Evolutionary conservation across 2,888 invertebrate species (phyloP), one percentile per base, ranked within the genome.

Genomic region (Myopa testacea): DNA sequence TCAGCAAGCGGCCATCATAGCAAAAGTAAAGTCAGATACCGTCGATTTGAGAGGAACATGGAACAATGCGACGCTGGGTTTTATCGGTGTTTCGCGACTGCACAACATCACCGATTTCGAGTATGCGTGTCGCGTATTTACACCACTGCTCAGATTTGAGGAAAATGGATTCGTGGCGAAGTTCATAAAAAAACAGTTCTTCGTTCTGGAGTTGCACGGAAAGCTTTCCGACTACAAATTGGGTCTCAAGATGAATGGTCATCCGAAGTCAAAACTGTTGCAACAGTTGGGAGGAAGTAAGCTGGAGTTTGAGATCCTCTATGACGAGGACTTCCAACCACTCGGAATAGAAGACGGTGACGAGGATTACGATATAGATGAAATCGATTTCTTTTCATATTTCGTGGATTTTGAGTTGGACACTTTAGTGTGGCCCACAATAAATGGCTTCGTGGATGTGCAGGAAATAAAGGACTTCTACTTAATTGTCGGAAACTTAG

Each of bases 111-210:
- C 92, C 14, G 93, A 95, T 88, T 95, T 96, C 81, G 93, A 95
- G 80, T 95, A 95, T 87, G 92, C 94, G 0, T 95, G 94, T 87
- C 92, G 93, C 82, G 88, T 95, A 62, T 95, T 93, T 85, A 95
- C 95, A 0, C 96, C 96, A 0, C 87, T 96, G n/a, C 92, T 93
- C 83, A 93, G 93, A 5, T 93, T 95, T 81, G 93, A 95, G 84
- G 93, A 95, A 85, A 95, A 94, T 83, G 95, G 95, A 0, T 90
- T 94, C 10, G 93, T 95, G 0, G 91, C 93, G 0, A 95, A 95
- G 86, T 77, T 88, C 1, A 90, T 94, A 1, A 91, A 92, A 78
- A 90, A 91, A 12, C 90, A 92, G 52, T 92, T 92, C 38, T 90
- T 95, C 74, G 93, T 95, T 82, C 92, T 93, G 6, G 94, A 95